Evolutionary conservation across 2,113 vertebrate species (phyloP).

Genomic region (Pelvicachromis taeniatus): DNA sequence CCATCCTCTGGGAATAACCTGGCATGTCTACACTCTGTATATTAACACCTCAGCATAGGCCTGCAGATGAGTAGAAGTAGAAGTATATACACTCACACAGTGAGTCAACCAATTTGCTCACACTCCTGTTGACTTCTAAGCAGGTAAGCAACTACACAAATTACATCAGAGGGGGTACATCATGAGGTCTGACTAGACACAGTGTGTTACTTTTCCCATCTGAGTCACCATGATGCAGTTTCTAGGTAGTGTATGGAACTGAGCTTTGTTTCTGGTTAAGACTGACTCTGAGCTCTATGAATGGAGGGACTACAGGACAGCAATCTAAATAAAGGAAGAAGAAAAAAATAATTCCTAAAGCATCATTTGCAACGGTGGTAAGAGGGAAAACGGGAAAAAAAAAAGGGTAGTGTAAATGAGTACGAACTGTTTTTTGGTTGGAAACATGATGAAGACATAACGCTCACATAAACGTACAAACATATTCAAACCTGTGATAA

Average conservation of each 20-base stretch:
- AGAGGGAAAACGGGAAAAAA: neutral
- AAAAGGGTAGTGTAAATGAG: neutral
- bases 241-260: conserved; percentile 13
- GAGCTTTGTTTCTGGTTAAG: conserved; percentile 41
- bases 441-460: neutral
- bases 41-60: conserved; percentile 25
- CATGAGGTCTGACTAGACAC: neutral
- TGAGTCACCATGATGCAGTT: conserved; percentile 9
- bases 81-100: neutral
- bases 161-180: neutral
- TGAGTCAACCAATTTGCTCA: neutral
- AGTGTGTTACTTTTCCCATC: neutral
- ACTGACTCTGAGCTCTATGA: neutral
- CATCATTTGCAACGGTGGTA: neutral
- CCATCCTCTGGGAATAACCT: conserved; percentile 8
- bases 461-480: neutral
- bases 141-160: neutral
- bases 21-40: conserved; percentile 18
- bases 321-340: neutral
- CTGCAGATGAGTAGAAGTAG: neutral
- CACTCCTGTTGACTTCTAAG: neutral
- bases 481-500: conserved; percentile 77
- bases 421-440: neutral
- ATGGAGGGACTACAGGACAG: neutral
- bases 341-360: neutral